Percentiles rank a stretch among this genome's conserved stretches.
Conservation (phyloP, 2,797 vertebrate genomes). For the Enteromius radiatus region DNA sequence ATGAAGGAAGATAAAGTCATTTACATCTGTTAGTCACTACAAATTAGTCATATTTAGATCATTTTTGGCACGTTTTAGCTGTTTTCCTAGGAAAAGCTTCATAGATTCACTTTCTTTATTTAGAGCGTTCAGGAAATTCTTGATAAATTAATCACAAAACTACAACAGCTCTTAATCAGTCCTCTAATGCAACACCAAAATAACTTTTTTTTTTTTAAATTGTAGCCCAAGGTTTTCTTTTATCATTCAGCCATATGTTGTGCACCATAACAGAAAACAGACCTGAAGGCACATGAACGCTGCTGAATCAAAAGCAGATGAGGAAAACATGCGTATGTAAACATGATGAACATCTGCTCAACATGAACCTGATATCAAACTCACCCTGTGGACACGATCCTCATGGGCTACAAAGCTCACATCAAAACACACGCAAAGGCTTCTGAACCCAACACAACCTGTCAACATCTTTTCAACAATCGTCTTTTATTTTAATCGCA, state of each 20-base stretch:
- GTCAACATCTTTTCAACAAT: neutral
- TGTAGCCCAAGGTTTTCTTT: neutral
- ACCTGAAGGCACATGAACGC: constrained; percentile 1
- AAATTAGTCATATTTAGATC: neutral
- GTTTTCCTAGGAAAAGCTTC: neutral
- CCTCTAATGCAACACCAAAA: neutral
- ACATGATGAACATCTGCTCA: constrained; percentile 18
- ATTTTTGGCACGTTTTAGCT: neutral
- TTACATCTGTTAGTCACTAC: no score
- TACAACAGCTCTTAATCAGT: neutral
- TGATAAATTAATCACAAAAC: neutral
- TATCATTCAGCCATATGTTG: neutral
- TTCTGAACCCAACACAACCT: neutral
- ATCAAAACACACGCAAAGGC: neutral
- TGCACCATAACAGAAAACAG: constrained; percentile 4
- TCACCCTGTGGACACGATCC: neutral
- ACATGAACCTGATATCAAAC: neutral
- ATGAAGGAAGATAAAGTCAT: neutral
- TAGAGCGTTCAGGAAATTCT: neutral
- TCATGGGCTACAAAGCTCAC: neutral
- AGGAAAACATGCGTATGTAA: neutral
- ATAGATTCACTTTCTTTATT: neutral
- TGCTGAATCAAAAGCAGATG: neutral
- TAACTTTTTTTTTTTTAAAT: neutral
- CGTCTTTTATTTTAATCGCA: neutral